phyloP scores from a whole-genome alignment of 2,113 vertebrate species.

The Callithrix jacchus region DNA sequence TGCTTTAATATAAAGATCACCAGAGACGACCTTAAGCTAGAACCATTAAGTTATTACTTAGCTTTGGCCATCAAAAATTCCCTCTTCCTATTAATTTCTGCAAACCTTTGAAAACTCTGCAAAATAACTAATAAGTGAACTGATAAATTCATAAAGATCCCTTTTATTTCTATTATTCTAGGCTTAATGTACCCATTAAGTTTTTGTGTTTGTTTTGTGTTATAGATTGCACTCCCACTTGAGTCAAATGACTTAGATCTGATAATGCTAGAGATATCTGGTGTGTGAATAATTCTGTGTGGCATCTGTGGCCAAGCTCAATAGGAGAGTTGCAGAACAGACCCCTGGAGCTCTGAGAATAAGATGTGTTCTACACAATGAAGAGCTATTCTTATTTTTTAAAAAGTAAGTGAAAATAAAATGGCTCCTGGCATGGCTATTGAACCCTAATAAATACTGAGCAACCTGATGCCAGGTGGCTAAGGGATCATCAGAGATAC shows the following conservation, averaged over 20 bases:
- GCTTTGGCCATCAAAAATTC: background rate
- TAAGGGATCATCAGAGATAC: background rate
- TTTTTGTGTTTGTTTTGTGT: background rate
- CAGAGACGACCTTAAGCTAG: background rate
- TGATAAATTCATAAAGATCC: background rate
- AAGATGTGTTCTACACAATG: background rate
- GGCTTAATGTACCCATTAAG: background rate
- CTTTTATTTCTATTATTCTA: background rate
- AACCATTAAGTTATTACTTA: background rate
- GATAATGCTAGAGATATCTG: background rate
- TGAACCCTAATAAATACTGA: background rate
- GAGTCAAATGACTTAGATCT: background rate
- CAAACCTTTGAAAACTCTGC: background rate
- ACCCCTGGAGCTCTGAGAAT: background rate
- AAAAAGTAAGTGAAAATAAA: background rate
- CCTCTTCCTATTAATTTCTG: background rate
- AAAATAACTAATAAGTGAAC: background rate
- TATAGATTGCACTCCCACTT: background rate
- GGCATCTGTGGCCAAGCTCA: background rate
- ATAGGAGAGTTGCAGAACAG: background rate
- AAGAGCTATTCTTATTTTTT: background rate
- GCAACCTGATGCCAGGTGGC: background rate
- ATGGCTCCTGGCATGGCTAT: background rate
- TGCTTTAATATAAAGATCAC: background rate
- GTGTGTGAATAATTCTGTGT: background rate